Evolutionary conservation across 2,113 vertebrate genomes (phyloP).

Genomic region (Columba livia): DNA sequence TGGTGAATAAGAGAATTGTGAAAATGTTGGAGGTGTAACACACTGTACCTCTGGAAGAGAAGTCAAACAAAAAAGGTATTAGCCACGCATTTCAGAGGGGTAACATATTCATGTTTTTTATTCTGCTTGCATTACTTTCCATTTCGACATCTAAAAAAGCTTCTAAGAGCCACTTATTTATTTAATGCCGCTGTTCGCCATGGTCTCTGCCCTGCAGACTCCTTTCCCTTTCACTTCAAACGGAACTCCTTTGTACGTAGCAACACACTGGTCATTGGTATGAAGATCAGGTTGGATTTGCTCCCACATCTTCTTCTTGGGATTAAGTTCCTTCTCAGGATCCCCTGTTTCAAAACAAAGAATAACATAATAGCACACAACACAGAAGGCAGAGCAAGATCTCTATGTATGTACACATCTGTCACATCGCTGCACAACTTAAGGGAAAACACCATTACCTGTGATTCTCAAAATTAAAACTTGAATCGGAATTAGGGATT

Average conservation of each 20-base stretch:
- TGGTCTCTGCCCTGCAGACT: conserved; percentile 89
- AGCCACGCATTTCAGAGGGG: neutral
- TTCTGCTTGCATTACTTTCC: conserved; percentile 51
- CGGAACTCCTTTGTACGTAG: conserved; percentile 90
- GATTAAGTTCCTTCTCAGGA: conserved; percentile 95
- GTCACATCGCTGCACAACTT: neutral
- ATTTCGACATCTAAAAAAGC: conserved; percentile 4
- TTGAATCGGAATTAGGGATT: neutral
- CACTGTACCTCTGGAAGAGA: neutral
- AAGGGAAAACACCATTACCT: neutral
- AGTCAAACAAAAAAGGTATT: conserved; percentile 8
- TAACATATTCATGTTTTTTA: conserved; percentile 42
- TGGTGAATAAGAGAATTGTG: neutral
- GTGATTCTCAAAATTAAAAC: neutral
- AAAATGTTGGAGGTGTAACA: neutral
- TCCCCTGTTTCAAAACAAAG: conserved; percentile 81
- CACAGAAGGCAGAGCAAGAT: neutral
- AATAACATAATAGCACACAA: neutral
- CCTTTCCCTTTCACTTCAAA: conserved; percentile 94
- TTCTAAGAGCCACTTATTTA: conserved; percentile 48
- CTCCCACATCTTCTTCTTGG: conserved; percentile 98
- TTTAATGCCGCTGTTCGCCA: conserved; percentile 94
- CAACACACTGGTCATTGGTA: conserved; percentile 86
- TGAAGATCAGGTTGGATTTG: conserved; percentile 92
- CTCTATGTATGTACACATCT: neutral